Base-by-base conservation (phyloP, 2,797 vertebrate species). In the Acipenser ruthenus region DNA sequence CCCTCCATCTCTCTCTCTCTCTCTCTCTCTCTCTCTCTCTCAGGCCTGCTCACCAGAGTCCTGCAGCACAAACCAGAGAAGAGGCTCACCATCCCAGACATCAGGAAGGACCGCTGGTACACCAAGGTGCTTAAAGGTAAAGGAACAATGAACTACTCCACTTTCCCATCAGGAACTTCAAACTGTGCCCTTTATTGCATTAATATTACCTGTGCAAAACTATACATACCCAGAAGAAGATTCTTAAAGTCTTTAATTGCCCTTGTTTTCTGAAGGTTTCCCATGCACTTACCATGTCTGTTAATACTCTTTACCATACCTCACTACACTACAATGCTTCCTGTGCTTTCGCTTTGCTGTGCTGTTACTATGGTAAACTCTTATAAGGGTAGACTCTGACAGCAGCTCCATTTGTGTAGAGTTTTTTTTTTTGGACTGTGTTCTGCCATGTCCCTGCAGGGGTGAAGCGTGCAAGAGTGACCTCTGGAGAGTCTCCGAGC, bases 91-190 rank as follows among this genome's bases (percentile, higher is more conserved):
- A 88, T 98, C 58, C 67, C 86, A 47, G 93, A 94, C 66, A 90
- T 98, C 65, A 89, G 93, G 78, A 96, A 94, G 75, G 95, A 99
- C 64, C 88, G 89, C 66, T 99, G 96, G 96, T 95, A 92, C 75
- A 87, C 80, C 70, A 88, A 82, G 12, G 75, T 83, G 68, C 78
- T 90, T 71, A 88, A 84, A 83, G 88, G 89, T 91, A 79, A 77
- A 69, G 52, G 12, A 9, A 55, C 9, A 55, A 4, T 6, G 2
- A 55, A 4, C 23, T 37, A 37, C 23, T 37, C 23, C 2, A 37
- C 23, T 37, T 18, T 18, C 15, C 15, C 15, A 18, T 18, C 15
- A 18, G 15, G 15, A 18, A 18, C 15, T 18, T 18, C 15, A 18
- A 18, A 18, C 15, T 18, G 15, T 18, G 15, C 15, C 15, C 1